phyloP scores from a whole-genome alignment of 2,888 invertebrate species.

The Mimachlamys varia region DNA sequence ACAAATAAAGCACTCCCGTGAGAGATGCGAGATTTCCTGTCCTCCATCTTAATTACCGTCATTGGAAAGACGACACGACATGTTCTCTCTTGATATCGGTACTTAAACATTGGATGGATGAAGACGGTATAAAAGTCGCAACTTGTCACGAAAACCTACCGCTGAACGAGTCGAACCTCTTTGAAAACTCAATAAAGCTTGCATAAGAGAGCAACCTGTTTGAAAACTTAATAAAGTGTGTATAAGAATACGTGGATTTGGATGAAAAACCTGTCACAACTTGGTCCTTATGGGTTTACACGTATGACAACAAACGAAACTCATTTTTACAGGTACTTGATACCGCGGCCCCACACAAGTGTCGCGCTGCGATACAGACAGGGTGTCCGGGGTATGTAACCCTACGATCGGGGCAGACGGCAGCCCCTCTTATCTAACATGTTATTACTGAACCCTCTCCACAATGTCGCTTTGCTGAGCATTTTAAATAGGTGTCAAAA shows the following conservation, averaged over 20 bases:
- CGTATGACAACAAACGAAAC: neutral
- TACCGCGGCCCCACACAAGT: neutral
- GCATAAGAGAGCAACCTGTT: neutral
- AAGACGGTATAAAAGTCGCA: slow-evolving; percentile 9
- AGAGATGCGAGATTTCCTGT: neutral
- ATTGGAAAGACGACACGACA: neutral
- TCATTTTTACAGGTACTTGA: slow-evolving; percentile 21
- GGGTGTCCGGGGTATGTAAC: neutral
- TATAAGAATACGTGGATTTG: neutral
- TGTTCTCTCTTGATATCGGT: neutral
- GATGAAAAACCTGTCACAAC: slow-evolving; percentile 13
- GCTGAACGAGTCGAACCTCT: neutral
- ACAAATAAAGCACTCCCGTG: neutral
- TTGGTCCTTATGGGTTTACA: neutral
- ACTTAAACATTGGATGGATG: slow-evolving; percentile 5
- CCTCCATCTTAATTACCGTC: neutral
- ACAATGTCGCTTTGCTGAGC: neutral
- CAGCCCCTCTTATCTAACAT: neutral
- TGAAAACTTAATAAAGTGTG: neutral
- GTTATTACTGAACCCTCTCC: neutral
- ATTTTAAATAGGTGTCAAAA: neutral
- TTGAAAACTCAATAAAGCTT: neutral
- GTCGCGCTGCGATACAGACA: neutral
- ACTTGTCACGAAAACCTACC: slow-evolving; percentile 4
- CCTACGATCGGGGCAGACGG: neutral